These are phyloP conservation scores for Idaea biselata DNA, from an alignment of 2,888 invertebrate species.

Conservation along the genomic window DNA sequence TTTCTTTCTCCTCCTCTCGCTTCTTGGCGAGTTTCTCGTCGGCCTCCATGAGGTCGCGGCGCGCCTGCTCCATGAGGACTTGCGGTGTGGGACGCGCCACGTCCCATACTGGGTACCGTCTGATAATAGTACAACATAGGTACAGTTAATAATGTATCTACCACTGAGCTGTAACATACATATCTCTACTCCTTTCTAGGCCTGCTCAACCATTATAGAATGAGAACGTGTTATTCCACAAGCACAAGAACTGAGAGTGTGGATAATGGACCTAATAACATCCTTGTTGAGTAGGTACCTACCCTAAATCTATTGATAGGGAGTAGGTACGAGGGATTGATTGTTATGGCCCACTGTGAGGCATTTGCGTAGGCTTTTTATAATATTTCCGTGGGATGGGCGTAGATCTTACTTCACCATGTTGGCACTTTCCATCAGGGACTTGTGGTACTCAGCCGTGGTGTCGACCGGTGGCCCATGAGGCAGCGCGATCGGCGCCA, in stretches of 20 bases:
- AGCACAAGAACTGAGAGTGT: no score
- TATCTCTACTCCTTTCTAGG: no score
- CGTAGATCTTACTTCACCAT: conserved; percentile 69
- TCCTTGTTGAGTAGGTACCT: no score
- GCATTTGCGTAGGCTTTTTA: no score
- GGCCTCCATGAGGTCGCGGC: conserved; percentile 73
- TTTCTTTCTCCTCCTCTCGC: conserved; percentile 59
- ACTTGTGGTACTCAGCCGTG: conserved; percentile 76
- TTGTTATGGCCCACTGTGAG: no score
- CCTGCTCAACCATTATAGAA: no score
- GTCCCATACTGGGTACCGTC: conserved; percentile 84
- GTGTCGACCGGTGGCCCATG: conserved; percentile 75
- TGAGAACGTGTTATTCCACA: no score
- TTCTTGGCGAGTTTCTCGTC: conserved; percentile 71
- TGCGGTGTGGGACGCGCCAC: conserved; percentile 78
- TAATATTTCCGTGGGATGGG: neutral
- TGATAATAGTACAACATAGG: conserved; percentile 31
- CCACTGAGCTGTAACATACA: no score
- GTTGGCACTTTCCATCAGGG: conserved; percentile 69
- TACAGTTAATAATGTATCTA: neutral
- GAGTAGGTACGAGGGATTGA: no score
- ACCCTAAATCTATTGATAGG: no score
- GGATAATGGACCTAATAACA: no score
- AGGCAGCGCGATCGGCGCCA: conserved; percentile 73
- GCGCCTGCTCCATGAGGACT: conserved; percentile 77